Percentiles rank a stretch among this genome's conserved stretches.
These are phyloP conservation scores for Sebastes nivosus DNA, from an alignment of 2,797 vertebrate species.

Conservation along the genomic window DNA sequence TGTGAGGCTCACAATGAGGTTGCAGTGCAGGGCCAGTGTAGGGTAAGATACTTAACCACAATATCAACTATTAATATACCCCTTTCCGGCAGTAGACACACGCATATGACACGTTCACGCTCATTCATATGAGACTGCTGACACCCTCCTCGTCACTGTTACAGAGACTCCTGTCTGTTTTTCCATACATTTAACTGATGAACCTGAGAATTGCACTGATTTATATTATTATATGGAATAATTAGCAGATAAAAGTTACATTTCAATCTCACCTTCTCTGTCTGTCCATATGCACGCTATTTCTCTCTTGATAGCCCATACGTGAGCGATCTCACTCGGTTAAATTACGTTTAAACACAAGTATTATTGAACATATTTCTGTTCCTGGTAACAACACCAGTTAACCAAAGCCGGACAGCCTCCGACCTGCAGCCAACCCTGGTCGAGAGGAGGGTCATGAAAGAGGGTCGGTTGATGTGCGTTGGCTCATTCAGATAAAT, in stretches of 20 bases:
- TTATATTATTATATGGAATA: background rate
- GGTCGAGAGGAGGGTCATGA: background rate
- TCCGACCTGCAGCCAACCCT: background rate
- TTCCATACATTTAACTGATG: background rate
- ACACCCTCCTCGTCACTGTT: background rate
- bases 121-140: background rate
- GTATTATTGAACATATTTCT: background rate
- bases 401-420: background rate
- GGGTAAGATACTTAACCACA: slow-evolving; percentile 78
- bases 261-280: background rate
- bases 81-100: background rate
- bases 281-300: background rate
- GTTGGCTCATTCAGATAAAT: background rate
- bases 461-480: background rate
- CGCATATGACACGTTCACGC: background rate
- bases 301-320: background rate
- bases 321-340: background rate
- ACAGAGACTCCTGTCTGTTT: background rate
- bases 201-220: background rate
- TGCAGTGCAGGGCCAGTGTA: slow-evolving; percentile 92
- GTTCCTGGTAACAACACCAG: background rate
- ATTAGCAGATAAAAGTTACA: background rate
- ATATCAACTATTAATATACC: background rate
- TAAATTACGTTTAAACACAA: background rate
- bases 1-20: slow-evolving; percentile 89